These are phyloP conservation scores for Ligdia adustata DNA, from an alignment of 2,888 invertebrate species.

Conservation along the genomic window DNA sequence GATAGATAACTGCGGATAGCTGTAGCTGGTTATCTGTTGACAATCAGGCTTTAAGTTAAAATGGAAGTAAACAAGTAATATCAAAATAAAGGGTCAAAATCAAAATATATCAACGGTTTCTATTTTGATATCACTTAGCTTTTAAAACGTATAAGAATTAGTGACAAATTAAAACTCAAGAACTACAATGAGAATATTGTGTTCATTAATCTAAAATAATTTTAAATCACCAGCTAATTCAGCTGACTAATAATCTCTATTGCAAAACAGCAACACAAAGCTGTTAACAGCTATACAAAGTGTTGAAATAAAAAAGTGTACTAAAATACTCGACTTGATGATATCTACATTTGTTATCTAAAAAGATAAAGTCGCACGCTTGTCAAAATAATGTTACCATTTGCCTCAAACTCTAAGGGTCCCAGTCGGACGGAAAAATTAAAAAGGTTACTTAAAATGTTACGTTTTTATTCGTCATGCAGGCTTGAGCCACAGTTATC, in stretches of 20 bases:
- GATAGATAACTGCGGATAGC: no score
- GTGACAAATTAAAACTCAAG: no score
- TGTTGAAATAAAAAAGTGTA: slow-evolving; percentile 11
- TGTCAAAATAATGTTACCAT: slow-evolving; percentile 56
- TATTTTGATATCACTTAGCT: no score
- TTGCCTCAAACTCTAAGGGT: slow-evolving; percentile 48
- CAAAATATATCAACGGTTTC: no score
- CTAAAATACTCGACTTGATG: slow-evolving; percentile 9
- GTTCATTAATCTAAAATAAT: no score
- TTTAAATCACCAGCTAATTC: no score
- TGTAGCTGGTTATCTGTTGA: no score
- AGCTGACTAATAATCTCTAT: slow-evolving; percentile 3
- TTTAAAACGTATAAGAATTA: no score
- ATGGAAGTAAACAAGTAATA: no score
- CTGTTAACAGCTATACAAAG: slow-evolving; percentile 4
- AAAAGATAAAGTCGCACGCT: slow-evolving; percentile 75
- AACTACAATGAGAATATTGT: no score
- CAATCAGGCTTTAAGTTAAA: no score
- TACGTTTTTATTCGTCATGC: slow-evolving; percentile 63
- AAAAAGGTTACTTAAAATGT: slow-evolving; percentile 14
- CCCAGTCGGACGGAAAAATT: slow-evolving; percentile 22
- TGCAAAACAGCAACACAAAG: slow-evolving; percentile 5
- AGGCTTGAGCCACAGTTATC: slow-evolving; percentile 64
- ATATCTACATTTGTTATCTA: slow-evolving; percentile 44
- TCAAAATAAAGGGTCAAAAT: no score